These are phyloP conservation scores for Odontomyia ornata DNA, from an alignment of 2,888 invertebrate genomes.

Conservation along the genomic window DNA sequence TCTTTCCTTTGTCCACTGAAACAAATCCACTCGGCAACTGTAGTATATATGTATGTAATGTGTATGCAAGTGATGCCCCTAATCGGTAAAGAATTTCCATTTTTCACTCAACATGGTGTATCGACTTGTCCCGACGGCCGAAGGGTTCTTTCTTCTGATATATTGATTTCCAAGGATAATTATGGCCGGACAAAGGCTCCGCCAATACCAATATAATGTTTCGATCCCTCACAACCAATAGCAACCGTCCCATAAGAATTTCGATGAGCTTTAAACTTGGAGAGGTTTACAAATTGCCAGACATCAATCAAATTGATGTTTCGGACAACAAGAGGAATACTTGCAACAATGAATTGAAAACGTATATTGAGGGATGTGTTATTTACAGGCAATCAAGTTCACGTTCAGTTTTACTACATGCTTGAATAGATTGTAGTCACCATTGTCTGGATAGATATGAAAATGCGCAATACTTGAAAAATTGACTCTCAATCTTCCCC, in stretches of 20 bases:
- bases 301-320: constrained; percentile 48
- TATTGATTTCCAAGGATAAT: constrained; percentile 47
- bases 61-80: background rate
- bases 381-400: constrained; percentile 25
- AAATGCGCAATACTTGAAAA: constrained; percentile 43
- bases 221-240: constrained; percentile 24
- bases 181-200: constrained; percentile 44
- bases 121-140: background rate
- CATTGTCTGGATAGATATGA: background rate
- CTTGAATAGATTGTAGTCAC: background rate
- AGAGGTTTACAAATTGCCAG: constrained; percentile 50
- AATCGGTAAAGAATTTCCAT: constrained; percentile 24
- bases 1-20: constrained; percentile 2
- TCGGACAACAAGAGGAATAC: constrained; percentile 22
- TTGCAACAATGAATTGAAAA: constrained; percentile 23
- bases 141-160: constrained; percentile 35
- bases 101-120: constrained; percentile 44
- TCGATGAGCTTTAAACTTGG: constrained; percentile 48
- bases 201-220: constrained; percentile 18
- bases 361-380: constrained; percentile 6
- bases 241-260: constrained; percentile 15
- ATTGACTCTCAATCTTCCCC: constrained; percentile 29
- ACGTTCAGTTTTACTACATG: background rate
- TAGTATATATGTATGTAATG: background rate
- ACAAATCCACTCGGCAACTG: constrained; percentile 8